phyloP scores from a whole-genome alignment of 2,888 invertebrate genomes.

The Rotaria macrura region DNA sequence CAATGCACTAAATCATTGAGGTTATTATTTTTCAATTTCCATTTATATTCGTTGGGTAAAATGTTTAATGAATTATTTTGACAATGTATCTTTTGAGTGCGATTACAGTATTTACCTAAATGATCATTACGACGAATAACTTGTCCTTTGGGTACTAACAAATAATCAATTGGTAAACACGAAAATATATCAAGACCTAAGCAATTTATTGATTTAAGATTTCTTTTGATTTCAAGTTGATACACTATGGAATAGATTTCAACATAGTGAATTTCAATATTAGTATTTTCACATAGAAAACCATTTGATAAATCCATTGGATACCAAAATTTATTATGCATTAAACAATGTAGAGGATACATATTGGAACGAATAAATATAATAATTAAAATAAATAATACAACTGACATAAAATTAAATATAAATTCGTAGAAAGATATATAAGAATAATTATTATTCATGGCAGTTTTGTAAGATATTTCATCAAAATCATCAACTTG shows the following conservation, averaged over 20 bases:
- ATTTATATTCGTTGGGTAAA: neutral
- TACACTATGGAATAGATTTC: neutral
- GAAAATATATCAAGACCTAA: neutral
- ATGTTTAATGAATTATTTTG: neutral
- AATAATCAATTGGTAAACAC: neutral
- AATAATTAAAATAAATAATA: neutral
- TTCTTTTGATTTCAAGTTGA: neutral
- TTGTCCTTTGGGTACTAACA: neutral
- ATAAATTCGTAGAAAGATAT: neutral
- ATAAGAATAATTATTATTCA: neutral
- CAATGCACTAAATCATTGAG: neutral
- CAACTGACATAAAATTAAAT: neutral
- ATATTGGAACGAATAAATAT: neutral
- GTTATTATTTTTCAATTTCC: neutral
- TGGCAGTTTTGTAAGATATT: neutral
- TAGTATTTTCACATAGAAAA: neutral
- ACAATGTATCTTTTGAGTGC: neutral
- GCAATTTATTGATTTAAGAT: neutral
- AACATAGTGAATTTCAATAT: neutral
- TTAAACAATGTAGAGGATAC: neutral
- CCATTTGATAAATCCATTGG: neutral
- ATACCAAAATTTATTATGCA: neutral
- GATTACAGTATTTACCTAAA: neutral
- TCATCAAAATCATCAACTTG: neutral
- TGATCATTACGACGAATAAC: neutral